A percentile compares a stretch with the other conserved stretches of the same genome.
phyloP scores from a whole-genome alignment of 2,797 vertebrate genomes.

The Chrysocyon brachyurus region DNA sequence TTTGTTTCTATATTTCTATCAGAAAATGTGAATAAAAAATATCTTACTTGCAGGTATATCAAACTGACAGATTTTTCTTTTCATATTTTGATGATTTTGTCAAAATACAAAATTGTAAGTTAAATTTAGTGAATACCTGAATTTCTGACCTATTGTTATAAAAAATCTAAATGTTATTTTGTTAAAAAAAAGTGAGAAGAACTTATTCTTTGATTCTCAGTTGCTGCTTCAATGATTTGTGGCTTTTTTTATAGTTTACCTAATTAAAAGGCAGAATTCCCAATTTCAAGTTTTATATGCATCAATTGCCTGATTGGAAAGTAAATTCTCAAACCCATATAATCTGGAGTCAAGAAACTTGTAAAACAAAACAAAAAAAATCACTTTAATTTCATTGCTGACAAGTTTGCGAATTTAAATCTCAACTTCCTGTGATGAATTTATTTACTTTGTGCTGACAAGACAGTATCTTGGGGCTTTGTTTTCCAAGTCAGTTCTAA shows the following conservation, averaged over 20 bases:
- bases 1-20: neutral
- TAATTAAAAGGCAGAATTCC: slow-evolving; percentile 36
- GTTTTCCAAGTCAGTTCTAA: slow-evolving; percentile 76
- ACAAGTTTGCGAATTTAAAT: slow-evolving; percentile 62
- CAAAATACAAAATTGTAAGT: neutral
- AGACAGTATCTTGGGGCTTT: slow-evolving; percentile 57
- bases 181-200: neutral
- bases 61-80: slow-evolving; percentile 11
- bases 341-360: slow-evolving; percentile 42
- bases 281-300: slow-evolving; percentile 24
- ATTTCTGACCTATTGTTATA: neutral
- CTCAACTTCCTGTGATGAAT: slow-evolving; percentile 53
- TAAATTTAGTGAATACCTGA: slow-evolving; percentile 38
- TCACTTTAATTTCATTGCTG: slow-evolving; percentile 61
- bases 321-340: slow-evolving; percentile 16
- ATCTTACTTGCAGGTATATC: neutral
- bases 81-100: slow-evolving; percentile 21
- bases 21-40: neutral
- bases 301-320: slow-evolving; percentile 39
- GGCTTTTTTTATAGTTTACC: neutral
- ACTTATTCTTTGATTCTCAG: neutral
- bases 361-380: slow-evolving; percentile 11
- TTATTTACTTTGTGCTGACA: slow-evolving; percentile 72
- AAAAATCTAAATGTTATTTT: neutral
- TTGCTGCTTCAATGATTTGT: neutral